phyloP scores from a whole-genome alignment of 2,797 vertebrate genomes.

The Threskiornis aethiopicus region DNA sequence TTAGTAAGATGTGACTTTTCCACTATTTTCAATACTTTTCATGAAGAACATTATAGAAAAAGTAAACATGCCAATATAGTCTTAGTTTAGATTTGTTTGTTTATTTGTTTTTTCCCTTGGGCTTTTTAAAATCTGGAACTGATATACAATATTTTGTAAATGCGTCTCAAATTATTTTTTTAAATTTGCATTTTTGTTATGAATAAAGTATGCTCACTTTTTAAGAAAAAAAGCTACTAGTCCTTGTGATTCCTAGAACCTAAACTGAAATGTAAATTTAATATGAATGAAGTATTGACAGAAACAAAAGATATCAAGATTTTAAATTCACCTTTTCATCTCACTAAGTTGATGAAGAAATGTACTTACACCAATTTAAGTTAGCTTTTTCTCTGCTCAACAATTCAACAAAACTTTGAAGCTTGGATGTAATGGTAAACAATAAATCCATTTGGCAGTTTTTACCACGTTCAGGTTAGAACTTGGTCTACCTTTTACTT shows the following conservation, averaged over 20 bases:
- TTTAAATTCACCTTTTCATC: not conserved
- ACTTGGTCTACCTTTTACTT: not conserved
- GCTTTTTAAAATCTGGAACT: not conserved
- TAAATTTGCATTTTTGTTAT: not conserved
- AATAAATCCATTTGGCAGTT: not conserved
- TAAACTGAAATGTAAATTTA: not conserved
- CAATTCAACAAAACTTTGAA: not conserved
- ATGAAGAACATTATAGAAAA: not conserved
- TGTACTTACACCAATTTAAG: not conserved
- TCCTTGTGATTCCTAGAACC: not conserved
- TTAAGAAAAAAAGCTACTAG: not conserved
- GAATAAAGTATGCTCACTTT: not conserved
- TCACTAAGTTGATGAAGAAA: not conserved
- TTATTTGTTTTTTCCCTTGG: fast-evolving
- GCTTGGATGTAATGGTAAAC: not conserved
- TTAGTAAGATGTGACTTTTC: not conserved
- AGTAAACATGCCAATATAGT: not conserved
- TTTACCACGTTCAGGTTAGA: not conserved
- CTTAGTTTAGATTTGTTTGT: not conserved
- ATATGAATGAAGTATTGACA: not conserved
- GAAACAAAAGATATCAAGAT: not conserved
- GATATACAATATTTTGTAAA: not conserved
- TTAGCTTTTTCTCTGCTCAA: not conserved
- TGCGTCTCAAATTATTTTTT: not conserved
- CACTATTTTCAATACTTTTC: not conserved